Conservation (phyloP, 2,113 vertebrate genomes). For the Nothoprocta pentlandii region DNA sequence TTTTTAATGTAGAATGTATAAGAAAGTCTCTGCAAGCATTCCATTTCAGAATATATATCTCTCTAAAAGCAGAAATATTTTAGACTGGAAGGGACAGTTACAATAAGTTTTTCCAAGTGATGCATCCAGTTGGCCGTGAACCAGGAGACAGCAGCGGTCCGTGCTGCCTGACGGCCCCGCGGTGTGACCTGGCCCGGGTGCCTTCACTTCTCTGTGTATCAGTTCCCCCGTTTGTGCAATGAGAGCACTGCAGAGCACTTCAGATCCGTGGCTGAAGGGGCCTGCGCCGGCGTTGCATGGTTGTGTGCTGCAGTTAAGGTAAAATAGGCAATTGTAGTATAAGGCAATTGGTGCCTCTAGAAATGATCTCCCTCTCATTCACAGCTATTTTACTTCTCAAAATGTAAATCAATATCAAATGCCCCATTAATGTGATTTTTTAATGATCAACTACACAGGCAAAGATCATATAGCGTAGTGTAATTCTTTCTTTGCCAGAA, state of each 20-base stretch:
- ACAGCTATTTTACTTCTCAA: constrained; percentile 10
- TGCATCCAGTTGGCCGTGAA: background rate
- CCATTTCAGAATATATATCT: background rate
- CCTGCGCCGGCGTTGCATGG: background rate
- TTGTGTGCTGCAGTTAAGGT: background rate
- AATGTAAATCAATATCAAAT: constrained; percentile 26
- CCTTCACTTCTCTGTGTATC: background rate
- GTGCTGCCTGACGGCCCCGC: background rate
- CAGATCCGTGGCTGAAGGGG: constrained; percentile 7
- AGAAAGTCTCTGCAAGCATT: background rate
- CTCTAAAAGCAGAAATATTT: background rate
- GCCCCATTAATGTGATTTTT: background rate
- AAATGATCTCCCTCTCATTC: constrained; percentile 9
- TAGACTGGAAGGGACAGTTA: background rate
- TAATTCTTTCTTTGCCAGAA: constrained; percentile 36
- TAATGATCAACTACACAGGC: constrained; percentile 1
- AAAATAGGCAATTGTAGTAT: background rate
- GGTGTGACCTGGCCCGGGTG: background rate
- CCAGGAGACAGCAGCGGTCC: background rate
- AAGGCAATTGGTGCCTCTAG: background rate
- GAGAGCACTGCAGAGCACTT: constrained; percentile 4
- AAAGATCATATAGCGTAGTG: background rate
- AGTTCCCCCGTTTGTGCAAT: constrained; percentile 35
- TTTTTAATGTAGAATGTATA: background rate
- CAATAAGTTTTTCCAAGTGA: background rate